Conservation (phyloP, 2,888 invertebrate genomes). For the Cantharis nigra region DNA sequence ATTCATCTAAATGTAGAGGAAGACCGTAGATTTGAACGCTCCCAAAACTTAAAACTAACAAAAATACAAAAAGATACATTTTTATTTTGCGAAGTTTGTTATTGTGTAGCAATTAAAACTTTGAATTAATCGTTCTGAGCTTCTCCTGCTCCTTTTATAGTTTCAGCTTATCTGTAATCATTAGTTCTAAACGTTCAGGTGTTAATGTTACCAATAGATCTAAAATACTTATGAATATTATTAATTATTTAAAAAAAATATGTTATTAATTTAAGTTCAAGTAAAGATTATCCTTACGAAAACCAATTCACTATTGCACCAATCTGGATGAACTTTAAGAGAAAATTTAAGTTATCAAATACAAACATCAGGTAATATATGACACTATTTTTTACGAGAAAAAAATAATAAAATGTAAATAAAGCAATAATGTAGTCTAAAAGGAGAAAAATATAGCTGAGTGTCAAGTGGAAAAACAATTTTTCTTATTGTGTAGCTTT, state of each 20-base stretch:
- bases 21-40: not conserved
- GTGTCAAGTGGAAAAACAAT: not conserved
- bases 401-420: not conserved
- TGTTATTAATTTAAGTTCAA: no score
- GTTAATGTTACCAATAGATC: not conserved
- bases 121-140: not conserved
- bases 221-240: not conserved
- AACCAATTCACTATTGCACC: no score
- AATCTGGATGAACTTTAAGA: no score
- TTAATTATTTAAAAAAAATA: no score
- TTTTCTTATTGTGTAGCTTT: not conserved
- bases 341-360: not conserved
- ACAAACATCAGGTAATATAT: not conserved
- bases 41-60: not conserved
- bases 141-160: not conserved
- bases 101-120: not conserved
- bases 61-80: not conserved
- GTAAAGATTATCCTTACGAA: no score
- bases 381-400: not conserved
- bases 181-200: not conserved
- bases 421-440: not conserved
- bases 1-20: not conserved
- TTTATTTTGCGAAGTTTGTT: not conserved
- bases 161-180: not conserved
- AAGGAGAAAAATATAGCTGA: not conserved